Conservation (phyloP, 2,113 vertebrate genomes). For the Diadophis punctatus region DNA sequence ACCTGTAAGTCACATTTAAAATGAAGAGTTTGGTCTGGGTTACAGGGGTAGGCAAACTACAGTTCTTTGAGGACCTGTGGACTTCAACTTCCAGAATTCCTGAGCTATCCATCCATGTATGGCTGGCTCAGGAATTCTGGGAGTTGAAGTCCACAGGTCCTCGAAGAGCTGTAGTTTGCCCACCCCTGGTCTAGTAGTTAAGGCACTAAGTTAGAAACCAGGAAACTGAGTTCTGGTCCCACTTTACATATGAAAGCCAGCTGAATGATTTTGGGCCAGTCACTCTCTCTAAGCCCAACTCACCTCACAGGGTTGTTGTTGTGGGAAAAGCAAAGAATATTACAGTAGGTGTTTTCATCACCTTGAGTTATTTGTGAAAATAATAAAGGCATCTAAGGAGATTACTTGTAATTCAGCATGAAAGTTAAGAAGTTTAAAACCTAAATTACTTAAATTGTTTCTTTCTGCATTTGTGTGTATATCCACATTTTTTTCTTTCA, state of each 20-base stretch:
- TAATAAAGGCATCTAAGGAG: background rate
- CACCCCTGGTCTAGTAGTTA: no score
- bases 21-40: no score
- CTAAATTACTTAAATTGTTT: background rate
- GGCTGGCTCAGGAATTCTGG: no score
- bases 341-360: background rate
- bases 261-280: background rate
- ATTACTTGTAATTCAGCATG: background rate
- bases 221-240: background rate
- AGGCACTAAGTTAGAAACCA: background rate
- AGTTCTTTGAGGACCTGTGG: no score
- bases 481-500: background rate
- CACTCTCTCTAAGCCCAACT: background rate
- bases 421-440: background rate
- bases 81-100: no score
- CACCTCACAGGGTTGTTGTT: background rate
- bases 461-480: background rate
- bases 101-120: no score
- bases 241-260: background rate
- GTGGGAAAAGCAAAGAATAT: background rate
- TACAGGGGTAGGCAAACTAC: no score
- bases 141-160: no score
- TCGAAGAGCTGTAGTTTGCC: no score
- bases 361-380: background rate
- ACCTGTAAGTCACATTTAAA: background rate